Conservation (phyloP, 2,113 vertebrate genomes). For the Ursus arctos region DNA sequence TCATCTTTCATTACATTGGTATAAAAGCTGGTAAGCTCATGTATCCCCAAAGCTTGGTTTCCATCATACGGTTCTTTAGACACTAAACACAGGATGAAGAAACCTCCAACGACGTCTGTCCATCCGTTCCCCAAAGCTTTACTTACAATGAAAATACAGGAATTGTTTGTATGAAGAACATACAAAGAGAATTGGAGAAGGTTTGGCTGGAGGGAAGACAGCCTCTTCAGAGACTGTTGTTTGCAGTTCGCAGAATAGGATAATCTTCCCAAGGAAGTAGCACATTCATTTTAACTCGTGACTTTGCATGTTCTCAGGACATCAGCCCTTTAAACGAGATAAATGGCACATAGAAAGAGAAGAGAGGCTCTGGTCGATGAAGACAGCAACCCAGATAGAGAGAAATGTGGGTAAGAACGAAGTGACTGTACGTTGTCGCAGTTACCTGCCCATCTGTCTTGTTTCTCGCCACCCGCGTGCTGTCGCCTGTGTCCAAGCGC, state of each 20-base stretch:
- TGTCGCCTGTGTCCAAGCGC: neutral
- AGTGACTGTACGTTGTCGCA: neutral
- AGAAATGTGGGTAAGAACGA: conserved; percentile 45
- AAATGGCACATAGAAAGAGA: neutral
- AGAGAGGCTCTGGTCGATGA: conserved; percentile 39
- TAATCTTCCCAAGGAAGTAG: conserved; percentile 61
- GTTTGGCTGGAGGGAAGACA: conserved; percentile 47
- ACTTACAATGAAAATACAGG: conserved; percentile 69
- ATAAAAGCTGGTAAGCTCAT: conserved; percentile 40
- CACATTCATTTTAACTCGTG: neutral
- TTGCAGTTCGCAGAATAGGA: conserved; percentile 68
- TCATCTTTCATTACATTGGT: neutral
- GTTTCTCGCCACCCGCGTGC: neutral
- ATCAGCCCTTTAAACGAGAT: neutral
- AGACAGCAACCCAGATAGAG: neutral
- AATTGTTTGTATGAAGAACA: conserved; percentile 60
- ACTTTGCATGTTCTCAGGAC: conserved; percentile 5
- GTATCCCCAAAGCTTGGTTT: conserved; percentile 32
- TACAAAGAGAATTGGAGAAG: conserved; percentile 52
- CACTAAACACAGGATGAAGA: neutral
- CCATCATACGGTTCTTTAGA: conserved; percentile 30
- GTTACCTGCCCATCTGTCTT: neutral
- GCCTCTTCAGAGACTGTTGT: conserved; percentile 47
- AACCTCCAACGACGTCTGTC: conserved; percentile 52
- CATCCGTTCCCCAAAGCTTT: conserved; percentile 57